phyloP scores from a whole-genome alignment of 2,113 vertebrate genomes.

The Taurulus bubalis region DNA sequence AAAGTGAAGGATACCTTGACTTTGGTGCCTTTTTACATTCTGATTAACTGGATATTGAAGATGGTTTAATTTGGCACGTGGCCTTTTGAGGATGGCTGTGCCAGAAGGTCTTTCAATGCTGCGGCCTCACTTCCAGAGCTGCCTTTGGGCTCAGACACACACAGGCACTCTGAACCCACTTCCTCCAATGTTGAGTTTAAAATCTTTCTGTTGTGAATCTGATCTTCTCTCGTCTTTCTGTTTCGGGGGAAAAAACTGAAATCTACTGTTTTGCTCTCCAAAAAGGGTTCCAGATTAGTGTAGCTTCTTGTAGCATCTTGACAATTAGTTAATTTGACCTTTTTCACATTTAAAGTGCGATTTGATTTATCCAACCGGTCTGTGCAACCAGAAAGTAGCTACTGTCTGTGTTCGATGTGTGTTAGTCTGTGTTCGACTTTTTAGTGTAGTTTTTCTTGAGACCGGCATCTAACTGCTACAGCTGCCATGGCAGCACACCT shows the following conservation, averaged over 20 bases:
- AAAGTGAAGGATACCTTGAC: conserved; percentile 54
- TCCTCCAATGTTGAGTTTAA: conserved; percentile 10
- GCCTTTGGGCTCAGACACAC: conserved; percentile 15
- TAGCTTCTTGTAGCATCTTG: not conserved
- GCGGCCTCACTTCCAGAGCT: conserved; percentile 6
- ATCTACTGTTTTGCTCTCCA: not conserved
- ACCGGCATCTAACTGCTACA: not conserved
- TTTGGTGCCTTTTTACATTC: conserved; percentile 56
- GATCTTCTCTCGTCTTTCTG: not conserved
- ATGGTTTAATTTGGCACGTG: conserved; percentile 37
- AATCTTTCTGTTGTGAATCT: conserved; percentile 9
- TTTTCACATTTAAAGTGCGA: not conserved
- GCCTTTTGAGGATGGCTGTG: conserved; percentile 11
- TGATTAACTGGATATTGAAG: conserved; percentile 39
- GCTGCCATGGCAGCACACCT: not conserved
- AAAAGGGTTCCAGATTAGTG: not conserved
- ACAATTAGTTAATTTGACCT: not conserved
- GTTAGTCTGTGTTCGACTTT: not conserved
- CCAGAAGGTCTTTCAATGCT: conserved; percentile 8
- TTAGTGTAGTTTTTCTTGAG: not conserved
- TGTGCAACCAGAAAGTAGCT: not conserved
- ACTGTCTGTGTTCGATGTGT: no score
- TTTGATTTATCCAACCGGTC: not conserved
- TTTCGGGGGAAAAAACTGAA: not conserved
- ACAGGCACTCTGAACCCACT: conserved; percentile 2